Evolutionary conservation across 1,140 invertebrate species (phyloP).

Genomic region (Aporrectodea caliginosa): DNA sequence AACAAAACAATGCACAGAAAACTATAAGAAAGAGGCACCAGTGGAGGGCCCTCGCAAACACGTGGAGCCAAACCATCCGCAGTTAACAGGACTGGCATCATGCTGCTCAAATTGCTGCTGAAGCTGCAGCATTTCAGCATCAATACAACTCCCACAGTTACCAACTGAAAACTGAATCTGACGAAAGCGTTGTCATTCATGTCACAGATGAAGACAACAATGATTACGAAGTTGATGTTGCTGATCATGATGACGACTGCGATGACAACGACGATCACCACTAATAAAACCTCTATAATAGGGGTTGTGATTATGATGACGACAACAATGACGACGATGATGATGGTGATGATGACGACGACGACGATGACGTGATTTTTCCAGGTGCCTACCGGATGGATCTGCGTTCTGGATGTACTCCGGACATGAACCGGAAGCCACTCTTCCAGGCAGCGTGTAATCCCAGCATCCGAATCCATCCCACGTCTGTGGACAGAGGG

Average conservation of each 20-base stretch:
- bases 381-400: background rate
- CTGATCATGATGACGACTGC: background rate
- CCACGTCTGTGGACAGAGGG: background rate
- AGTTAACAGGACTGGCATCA: background rate
- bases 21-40: background rate
- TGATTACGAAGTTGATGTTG: background rate
- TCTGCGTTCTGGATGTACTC: background rate
- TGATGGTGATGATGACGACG: background rate
- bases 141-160: background rate
- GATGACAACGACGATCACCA: background rate
- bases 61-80: background rate
- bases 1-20: too few relatives aligned
- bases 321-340: background rate
- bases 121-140: too few relatives aligned
- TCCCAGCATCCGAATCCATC: background rate
- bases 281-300: too few relatives aligned
- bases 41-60: background rate
- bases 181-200: background rate
- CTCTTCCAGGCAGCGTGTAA: background rate
- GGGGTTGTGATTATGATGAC: background rate
- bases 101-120: too few relatives aligned
- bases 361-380: background rate
- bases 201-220: background rate
- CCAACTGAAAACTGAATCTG: background rate
- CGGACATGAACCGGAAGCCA: background rate